Evolutionary conservation across 2,888 invertebrate genomes (phyloP).

Genomic region (Pammene fasciana): DNA sequence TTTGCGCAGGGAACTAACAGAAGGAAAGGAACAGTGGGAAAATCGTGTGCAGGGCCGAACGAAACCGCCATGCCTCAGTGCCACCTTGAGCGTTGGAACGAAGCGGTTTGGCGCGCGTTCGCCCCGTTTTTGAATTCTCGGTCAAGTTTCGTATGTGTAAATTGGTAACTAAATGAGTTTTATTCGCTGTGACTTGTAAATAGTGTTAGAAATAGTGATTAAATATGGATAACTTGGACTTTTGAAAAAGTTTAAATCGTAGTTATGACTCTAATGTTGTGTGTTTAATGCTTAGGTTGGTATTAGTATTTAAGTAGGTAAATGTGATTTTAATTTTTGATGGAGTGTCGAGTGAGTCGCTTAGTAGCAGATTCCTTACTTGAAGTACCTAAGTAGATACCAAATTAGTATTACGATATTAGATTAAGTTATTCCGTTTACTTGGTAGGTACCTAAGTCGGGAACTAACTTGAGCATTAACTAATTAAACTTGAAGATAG

Average conservation of each 20-base stretch:
- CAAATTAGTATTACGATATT: conserved; percentile 27
- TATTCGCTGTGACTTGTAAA: conserved; percentile 14
- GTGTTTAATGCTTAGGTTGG: conserved; percentile 30
- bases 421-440: conserved; percentile 14
- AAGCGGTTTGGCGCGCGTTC: conserved; percentile 51
- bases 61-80: conserved; percentile 66
- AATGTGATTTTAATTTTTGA: conserved; percentile 34
- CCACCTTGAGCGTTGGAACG: conserved; percentile 63
- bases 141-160: conserved; percentile 61
- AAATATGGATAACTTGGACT: conserved; percentile 36
- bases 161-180: conserved; percentile 31
- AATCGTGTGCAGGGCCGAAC: conserved; percentile 61
- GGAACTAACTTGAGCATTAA: conserved; percentile 1
- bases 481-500: conserved; percentile 7
- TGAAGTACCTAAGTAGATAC: neutral
- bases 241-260: conserved; percentile 21
- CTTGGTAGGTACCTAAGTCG: neutral
- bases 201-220: conserved; percentile 30
- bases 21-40: conserved; percentile 67
- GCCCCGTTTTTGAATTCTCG: conserved; percentile 37
- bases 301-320: conserved; percentile 24
- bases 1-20: conserved; percentile 68
- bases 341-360: neutral
- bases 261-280: conserved; percentile 25
- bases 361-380: conserved; percentile 13